phyloP scores from a whole-genome alignment of 1,140 invertebrate genomes.

The Phortica variegata region DNA sequence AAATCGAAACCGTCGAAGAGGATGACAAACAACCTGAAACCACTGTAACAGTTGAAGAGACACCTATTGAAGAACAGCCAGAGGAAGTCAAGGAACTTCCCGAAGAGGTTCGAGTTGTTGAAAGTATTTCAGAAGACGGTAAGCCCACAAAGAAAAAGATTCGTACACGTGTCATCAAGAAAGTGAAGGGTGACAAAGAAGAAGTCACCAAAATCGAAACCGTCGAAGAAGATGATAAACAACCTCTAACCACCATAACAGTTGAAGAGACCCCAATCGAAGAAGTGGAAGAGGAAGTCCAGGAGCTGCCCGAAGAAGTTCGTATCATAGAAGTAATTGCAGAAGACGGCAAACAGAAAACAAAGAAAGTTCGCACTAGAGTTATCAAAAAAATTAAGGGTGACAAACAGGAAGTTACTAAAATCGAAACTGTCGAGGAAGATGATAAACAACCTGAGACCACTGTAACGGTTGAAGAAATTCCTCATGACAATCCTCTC shows the following conservation, averaged over 20 bases:
- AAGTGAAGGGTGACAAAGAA: slow-evolving; percentile 37
- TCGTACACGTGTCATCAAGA: slow-evolving; percentile 31
- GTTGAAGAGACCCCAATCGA: slow-evolving; percentile 26
- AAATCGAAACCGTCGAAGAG: slow-evolving; percentile 38
- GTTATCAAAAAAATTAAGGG: slow-evolving; percentile 54
- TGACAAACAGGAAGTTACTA: slow-evolving; percentile 52
- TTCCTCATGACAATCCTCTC: slow-evolving; percentile 13
- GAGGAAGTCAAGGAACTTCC: slow-evolving; percentile 36
- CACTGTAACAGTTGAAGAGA: slow-evolving; percentile 27
- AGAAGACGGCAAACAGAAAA: slow-evolving; percentile 24
- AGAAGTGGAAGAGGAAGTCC: slow-evolving; percentile 17
- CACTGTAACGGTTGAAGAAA: slow-evolving; percentile 44
- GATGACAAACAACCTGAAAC: slow-evolving; percentile 34
- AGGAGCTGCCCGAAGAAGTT: slow-evolving; percentile 36
- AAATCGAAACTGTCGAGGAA: slow-evolving; percentile 58
- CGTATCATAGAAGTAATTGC: slow-evolving; percentile 15
- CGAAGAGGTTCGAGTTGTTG: slow-evolving; percentile 34
- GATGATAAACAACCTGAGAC: slow-evolving; percentile 54
- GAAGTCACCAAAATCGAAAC: slow-evolving; percentile 48
- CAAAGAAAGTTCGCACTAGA: slow-evolving; percentile 45
- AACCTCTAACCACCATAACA: slow-evolving; percentile 34
- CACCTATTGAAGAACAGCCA: slow-evolving; percentile 18
- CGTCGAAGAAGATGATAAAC: slow-evolving; percentile 34
- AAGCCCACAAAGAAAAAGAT: slow-evolving; percentile 37
- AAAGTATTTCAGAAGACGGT: slow-evolving; percentile 30